Base-by-base conservation (phyloP, 2,797 vertebrate genomes). In the Sandelia bainsii region DNA sequence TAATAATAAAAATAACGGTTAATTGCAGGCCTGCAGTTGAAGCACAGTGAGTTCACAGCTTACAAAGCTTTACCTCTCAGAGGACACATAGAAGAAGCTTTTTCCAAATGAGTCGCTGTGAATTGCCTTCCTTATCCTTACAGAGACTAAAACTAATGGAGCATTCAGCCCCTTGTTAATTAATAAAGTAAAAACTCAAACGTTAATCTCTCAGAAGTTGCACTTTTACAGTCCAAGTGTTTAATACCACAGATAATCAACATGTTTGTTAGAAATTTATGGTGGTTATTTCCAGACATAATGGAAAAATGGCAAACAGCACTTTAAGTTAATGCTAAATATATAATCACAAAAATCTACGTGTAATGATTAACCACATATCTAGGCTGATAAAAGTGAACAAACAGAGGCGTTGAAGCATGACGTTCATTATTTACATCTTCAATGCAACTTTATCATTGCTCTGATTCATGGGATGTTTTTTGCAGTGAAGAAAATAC, bases 281-380 rank as follows among this genome's bases (percentile, higher is more conserved):
- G 11, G 2, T 32, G 16, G 40, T 64, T 42, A 12, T 48, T 56
- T 29, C 4, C 22, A 49, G 39, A 23, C 5, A 25, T 8, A 23
- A 19, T 64, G 14, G 54, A 58, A 53, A 48, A 59, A 14, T 44
- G 11, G 5, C 7, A 49, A 22, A 32, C 22, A 57, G 11, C 2
- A 23, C 14, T 16, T 3, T 0, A 10, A 19, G 8, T 62, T 50
- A 54, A 39, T 42, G 20, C 44, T 54, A 25, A 5, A 50, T 20
- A 17, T 6, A 51, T 40, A 8, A 58, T 27, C 49, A 27, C 37
- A 57, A 8, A 14, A 58, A 4, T n/a, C 22, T 54, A 14, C 14
- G 11, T 48, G 25, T 73, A 69, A 79, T 75, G 14, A 75, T 78
- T 75, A 69, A 81, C 62, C 45, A n/a, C 45, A 54, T 48, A 46